Base-by-base conservation (phyloP, 2,113 vertebrate genomes). In the Atractosteus spatula region DNA sequence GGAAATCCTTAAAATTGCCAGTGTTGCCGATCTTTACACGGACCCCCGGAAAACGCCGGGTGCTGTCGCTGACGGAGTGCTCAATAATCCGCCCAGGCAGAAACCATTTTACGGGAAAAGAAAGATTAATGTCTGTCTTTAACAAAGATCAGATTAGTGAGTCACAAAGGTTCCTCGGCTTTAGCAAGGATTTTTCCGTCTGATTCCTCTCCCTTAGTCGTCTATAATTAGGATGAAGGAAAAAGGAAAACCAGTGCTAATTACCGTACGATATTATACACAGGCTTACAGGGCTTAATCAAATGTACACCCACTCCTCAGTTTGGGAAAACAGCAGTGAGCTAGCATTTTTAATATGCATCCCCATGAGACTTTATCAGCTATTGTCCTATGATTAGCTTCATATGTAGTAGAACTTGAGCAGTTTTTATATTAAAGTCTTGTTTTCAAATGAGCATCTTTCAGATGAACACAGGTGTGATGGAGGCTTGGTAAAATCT, bases 231-330 rank as follows among this genome's bases (percentile, higher is more conserved):
- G 55, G 56, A 42, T 69, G 72, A 71, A 62, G 80, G 82, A 82
- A 74, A 80, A 81, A 79, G 81, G 83, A 59, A 29, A 85, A 80
- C 79, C 80, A 82, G 79, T 16, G n/a, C 10, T 59, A 59, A 59
- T 59, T 59, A 59, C 57, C 11, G 57, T n/a, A 59, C 57, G 11
- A 59, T 16, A n/a, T n/a, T 59, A n/a, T 59, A 16, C 12, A n/a
- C 14, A 3, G 12, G 14, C 12, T 59, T 59, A 59, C n/a, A 16
- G 57, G 3, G n/a, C n/a, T 59, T n/a, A 59, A 16, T 59, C 57
- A 59, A 59, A 51, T 1, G 47, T 10, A 51, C 47, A 51, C 47
- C 10, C 57, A 59, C 57, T 16, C n/a, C 57, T 13, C 14, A 8
- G 14, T 13, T 6, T 13, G n/a, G 3, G 12, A n/a, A 59, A 59